phyloP scores from a whole-genome alignment of 1,140 invertebrate species.

The Hyphantria cunea region DNA sequence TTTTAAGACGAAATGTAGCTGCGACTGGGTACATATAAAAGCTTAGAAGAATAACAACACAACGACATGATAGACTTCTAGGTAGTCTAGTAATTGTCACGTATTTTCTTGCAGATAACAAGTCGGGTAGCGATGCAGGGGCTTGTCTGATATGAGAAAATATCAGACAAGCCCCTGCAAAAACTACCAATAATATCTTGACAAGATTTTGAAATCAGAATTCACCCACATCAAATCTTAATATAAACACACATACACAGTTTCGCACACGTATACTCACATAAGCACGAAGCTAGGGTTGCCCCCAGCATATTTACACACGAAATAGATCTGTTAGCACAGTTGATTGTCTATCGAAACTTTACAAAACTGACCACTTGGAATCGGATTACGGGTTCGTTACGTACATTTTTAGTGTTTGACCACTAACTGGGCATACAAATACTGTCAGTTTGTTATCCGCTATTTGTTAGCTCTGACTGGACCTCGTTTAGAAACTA shows the following conservation, averaged over 20 bases:
- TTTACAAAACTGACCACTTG: slow-evolving; percentile 73
- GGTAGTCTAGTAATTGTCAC: too few species aligned
- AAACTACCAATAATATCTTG: not conserved
- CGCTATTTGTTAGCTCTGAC: slow-evolving; percentile 31
- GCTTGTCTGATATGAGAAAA: too few species aligned
- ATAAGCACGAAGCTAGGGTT: slow-evolving; percentile 30
- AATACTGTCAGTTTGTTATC: slow-evolving; percentile 51
- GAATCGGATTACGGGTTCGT: slow-evolving; percentile 77
- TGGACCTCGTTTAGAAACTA: slow-evolving; percentile 2
- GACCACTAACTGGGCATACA: slow-evolving; percentile 72
- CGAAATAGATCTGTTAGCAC: slow-evolving; percentile 75
- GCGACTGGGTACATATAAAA: too few species aligned
- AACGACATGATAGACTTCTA: too few species aligned
- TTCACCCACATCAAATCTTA: too few species aligned
- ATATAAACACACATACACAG: not conserved
- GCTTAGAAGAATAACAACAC: too few species aligned
- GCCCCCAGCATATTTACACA: slow-evolving; percentile 60
- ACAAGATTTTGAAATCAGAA: too few species aligned
- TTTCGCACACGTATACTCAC: slow-evolving; percentile 11
- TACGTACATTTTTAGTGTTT: slow-evolving; percentile 75
- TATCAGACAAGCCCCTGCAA: not conserved
- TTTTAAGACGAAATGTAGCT: too few species aligned
- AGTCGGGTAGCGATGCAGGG: too few species aligned
- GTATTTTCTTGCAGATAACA: too few species aligned
- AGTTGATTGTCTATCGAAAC: slow-evolving; percentile 79